Evolutionary conservation across 1,140 invertebrate species (phyloP).

Genomic region (Zaprionus tsacasi): DNA sequence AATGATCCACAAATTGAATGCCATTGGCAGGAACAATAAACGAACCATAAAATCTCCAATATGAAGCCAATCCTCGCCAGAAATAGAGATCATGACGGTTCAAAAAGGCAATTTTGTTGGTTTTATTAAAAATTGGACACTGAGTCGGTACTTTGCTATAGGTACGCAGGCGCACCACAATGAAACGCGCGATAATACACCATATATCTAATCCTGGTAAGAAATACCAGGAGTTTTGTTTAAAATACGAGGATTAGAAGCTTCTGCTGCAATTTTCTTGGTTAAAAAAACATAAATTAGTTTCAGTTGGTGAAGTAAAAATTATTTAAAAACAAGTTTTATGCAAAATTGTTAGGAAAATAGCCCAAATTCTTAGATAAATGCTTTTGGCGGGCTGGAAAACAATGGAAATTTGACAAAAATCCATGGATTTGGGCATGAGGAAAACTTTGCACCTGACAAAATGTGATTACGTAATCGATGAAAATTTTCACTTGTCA

Average conservation of each 20-base stretch:
- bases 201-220: conserved; percentile 29
- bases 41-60: not conserved
- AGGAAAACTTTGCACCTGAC: conserved; percentile 68
- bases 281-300: conserved; percentile 9
- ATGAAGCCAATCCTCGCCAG: conserved; percentile 63
- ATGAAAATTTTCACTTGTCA: conserved; percentile 64
- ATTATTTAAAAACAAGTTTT: conserved; percentile 13
- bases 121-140: not conserved
- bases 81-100: conserved; percentile 25
- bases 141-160: not conserved
- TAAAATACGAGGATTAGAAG: conserved; percentile 18
- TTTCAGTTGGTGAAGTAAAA: conserved; percentile 2
- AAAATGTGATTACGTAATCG: conserved; percentile 79
- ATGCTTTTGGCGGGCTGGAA: conserved; percentile 54
- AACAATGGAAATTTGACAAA: conserved; percentile 37
- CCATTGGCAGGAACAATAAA: not conserved
- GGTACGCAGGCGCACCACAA: not conserved
- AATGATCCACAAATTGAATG: not conserved
- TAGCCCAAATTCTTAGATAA: not conserved
- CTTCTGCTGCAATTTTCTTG: conserved; percentile 22
- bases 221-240: conserved; percentile 30
- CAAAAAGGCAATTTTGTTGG: not conserved
- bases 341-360: conserved; percentile 18
- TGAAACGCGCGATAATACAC: not conserved
- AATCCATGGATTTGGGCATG: conserved; percentile 40